These are phyloP conservation scores for Plumapathes pennacea DNA, from an alignment of 92 coral and sea anemone species.

Conservation along the genomic window DNA sequence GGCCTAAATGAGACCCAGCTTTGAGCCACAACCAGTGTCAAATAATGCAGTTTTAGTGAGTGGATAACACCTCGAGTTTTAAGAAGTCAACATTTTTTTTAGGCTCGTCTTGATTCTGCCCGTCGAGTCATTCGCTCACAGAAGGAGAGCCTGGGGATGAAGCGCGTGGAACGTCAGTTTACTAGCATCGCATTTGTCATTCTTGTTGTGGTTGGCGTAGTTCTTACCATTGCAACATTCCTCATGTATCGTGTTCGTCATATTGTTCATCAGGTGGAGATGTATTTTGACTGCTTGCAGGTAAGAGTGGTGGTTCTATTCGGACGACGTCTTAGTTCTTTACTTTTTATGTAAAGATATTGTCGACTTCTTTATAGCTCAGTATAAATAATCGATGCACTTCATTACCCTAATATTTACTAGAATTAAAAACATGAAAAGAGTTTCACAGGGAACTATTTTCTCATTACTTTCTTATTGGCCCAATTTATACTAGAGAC, in stretches of 20 bases:
- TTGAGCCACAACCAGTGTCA: no score
- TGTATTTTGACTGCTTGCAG: slow-evolving; percentile 78
- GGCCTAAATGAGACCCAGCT: no score
- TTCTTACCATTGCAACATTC: slow-evolving; percentile 51
- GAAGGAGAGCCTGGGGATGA: slow-evolving; percentile 67
- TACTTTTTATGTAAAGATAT: no score
- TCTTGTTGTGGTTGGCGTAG: slow-evolving; percentile 68
- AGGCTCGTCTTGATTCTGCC: slow-evolving; percentile 74
- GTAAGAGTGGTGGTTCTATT: slow-evolving; percentile 56
- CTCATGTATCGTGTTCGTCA: slow-evolving; percentile 48
- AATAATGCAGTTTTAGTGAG: no score
- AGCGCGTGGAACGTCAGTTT: slow-evolving; percentile 90
- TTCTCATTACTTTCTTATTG: no score
- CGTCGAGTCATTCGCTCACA: slow-evolving; percentile 73
- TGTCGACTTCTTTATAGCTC: no score
- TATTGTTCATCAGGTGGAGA: slow-evolving; percentile 49
- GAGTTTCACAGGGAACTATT: no score
- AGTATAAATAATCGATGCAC: no score
- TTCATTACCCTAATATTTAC: no score
- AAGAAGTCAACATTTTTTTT: not conserved
- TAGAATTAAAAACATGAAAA: no score
- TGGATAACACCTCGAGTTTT: not conserved
- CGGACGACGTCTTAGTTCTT: no score
- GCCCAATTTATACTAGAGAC: no score
- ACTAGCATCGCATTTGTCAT: slow-evolving; percentile 75